phyloP scores from a whole-genome alignment of 2,113 vertebrate species.

The Marmota flaviventris region DNA sequence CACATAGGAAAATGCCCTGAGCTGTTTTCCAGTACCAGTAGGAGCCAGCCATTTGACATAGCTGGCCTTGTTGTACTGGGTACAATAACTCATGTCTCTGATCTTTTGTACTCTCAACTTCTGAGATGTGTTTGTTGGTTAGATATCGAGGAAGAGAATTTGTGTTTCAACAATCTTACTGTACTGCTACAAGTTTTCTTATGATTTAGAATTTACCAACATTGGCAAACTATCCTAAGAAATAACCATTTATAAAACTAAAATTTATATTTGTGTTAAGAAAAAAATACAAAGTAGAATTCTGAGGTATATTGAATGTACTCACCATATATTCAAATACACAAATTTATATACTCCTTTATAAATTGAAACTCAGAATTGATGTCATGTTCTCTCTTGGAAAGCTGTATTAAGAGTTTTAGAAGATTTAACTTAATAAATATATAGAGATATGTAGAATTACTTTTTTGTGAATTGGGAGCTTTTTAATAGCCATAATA shows the following conservation, averaged over 20 bases:
- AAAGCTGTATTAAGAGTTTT: constrained; percentile 15
- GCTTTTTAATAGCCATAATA: neutral
- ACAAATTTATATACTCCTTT: neutral
- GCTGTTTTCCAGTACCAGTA: constrained; percentile 72
- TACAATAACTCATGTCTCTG: constrained; percentile 77
- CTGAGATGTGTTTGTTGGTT: constrained; percentile 84
- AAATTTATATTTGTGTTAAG: constrained; percentile 59
- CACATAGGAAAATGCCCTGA: constrained; percentile 46
- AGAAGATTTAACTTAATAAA: neutral
- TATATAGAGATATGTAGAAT: neutral
- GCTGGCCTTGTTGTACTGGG: constrained; percentile 84
- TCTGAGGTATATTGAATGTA: neutral
- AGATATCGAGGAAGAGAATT: constrained; percentile 85
- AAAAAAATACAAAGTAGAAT: neutral
- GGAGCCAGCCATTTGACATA: neutral
- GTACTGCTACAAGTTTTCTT: constrained; percentile 66
- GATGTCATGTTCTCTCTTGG: neutral
- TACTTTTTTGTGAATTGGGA: neutral
- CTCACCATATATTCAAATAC: neutral
- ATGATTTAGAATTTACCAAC: constrained; percentile 80
- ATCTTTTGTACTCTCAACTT: constrained; percentile 83
- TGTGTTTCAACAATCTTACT: constrained; percentile 84
- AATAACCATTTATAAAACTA: constrained; percentile 64
- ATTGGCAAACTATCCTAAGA: constrained; percentile 64
- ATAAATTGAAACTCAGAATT: constrained; percentile 22